Base-by-base conservation (phyloP, 2,797 vertebrate genomes). In the Eleutherodactylus coqui region DNA sequence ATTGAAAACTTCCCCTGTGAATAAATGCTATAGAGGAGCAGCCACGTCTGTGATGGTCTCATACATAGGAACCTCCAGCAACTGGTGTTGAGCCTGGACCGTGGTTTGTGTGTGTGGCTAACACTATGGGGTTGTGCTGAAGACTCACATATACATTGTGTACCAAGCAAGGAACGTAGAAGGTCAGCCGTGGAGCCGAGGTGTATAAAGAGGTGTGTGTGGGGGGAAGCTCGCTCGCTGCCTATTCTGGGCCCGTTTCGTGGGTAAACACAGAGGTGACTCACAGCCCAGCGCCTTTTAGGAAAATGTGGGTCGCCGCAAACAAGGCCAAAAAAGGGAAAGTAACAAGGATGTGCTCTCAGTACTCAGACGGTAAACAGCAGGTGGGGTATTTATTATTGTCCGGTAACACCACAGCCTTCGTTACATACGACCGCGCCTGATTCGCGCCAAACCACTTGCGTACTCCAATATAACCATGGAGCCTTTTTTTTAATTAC, bases 261-360 rank as follows among this genome's bases (percentile, higher is more conserved):
- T 49, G 77, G 77, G 38, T 73, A 86, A 81, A 86, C 76, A 86
- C 49, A 75, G 84, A 75, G 55, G 41, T 81, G 77, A 86, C 78
- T 86, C 69, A 70, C 58, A 45, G 75, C 62, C 83, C 38, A 17
- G 77, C 43, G 69, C 34, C 76, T 79, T 73, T 81, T 79, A 86
- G 78, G 84, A 85, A 80, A 72, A 79, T 73, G 47, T 85, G 77
- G 76, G 69, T 45, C 41, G 53, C 77, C 49, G 55, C 76, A 81
- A 81, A 83, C 58, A 70, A 70, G 76, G 84, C 47, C 34, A 21
- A 13, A 49, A 29, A n/a, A 58, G 76, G 60, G 45, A 73, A 36
- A 34, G 49, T 58, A 79, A 80, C 51, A 75, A 72, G 45, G 69
- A 83, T 60, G 49, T 43, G 34, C 45, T 13, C 77, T 80, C 49